A percentile compares a stretch with the other conserved stretches of the same genome.
phyloP scores from a whole-genome alignment of 1,140 invertebrate genomes.

The Drosophila sp. region DNA sequence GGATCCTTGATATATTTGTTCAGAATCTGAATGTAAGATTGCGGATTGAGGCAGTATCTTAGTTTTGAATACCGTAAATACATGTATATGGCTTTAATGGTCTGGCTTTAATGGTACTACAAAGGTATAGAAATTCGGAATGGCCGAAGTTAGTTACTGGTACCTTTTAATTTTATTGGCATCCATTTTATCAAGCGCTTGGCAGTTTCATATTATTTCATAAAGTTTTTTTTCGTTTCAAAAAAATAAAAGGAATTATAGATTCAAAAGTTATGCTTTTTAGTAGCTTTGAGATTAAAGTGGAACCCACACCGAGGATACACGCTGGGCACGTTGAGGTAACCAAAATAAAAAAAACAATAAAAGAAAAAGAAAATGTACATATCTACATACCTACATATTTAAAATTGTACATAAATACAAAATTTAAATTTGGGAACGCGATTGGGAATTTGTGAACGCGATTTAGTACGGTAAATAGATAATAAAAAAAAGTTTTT shows the following conservation, averaged over 20 bases:
- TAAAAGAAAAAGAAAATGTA: conserved; percentile 27
- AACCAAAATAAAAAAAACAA: conserved; percentile 47
- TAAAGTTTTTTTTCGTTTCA: conserved; percentile 51
- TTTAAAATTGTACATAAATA: conserved; percentile 37
- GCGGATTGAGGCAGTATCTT: neutral
- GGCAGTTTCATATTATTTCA: conserved; percentile 62
- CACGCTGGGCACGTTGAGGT: conserved; percentile 52
- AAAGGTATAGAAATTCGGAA: neutral
- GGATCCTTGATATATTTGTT: no score
- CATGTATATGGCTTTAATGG: neutral
- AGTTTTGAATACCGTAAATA: neutral
- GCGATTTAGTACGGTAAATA: conserved; percentile 57
- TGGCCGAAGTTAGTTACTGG: neutral
- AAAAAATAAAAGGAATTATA: conserved; percentile 20
- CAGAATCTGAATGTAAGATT: no score
- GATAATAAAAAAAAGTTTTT: conserved; percentile 11
- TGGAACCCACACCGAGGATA: neutral
- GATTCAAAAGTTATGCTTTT: conserved; percentile 14
- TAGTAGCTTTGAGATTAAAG: neutral
- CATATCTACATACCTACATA: conserved; percentile 23
- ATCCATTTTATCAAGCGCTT: conserved; percentile 48
- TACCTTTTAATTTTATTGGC: conserved; percentile 17
- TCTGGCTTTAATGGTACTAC: neutral
- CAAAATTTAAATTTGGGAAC: conserved; percentile 32
- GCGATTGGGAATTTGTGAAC: conserved; percentile 5